Evolutionary conservation across 2,797 vertebrate species (phyloP).

Genomic region (Okamejei kenojei): DNA sequence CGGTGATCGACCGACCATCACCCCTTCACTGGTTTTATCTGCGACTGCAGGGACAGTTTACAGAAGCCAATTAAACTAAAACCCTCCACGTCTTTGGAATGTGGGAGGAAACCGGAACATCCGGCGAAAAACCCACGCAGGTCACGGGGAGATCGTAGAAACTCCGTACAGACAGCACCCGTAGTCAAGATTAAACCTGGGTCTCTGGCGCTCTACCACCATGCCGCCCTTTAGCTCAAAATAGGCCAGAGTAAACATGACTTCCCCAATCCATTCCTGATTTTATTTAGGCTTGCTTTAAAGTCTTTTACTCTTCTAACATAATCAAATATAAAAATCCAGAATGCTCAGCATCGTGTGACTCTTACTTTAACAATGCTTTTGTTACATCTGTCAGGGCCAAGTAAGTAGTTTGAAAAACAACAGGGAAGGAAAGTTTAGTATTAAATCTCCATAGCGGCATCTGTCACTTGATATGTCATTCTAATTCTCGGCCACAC

Average conservation of each 20-base stretch:
- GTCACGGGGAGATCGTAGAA: too few species aligned
- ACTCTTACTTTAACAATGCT: not conserved
- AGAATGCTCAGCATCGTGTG: not conserved
- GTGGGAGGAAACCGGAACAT: too few species aligned
- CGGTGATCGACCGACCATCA: not conserved
- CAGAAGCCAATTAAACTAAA: too few species aligned
- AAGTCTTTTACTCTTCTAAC: not conserved
- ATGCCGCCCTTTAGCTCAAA: not conserved
- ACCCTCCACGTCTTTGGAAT: too few species aligned
- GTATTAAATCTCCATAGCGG: not conserved
- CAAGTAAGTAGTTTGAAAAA: not conserved
- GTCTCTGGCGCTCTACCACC: too few species aligned
- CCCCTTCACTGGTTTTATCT: too few species aligned
- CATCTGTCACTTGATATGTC: not conserved
- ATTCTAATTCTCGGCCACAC: not conserved
- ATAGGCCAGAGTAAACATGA: not conserved
- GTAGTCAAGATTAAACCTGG: too few species aligned
- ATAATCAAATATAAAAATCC: not conserved
- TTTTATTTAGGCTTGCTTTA: not conserved
- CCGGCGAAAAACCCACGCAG: too few species aligned
- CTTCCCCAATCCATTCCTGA: not conserved
- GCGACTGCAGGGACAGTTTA: too few species aligned
- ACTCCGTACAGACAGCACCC: too few species aligned
- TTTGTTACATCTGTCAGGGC: not conserved
- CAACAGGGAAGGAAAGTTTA: not conserved